Base-by-base conservation (phyloP, 30 jellyfish, hydroid and myxozoan species). In the Nemopilema nomurai region DNA sequence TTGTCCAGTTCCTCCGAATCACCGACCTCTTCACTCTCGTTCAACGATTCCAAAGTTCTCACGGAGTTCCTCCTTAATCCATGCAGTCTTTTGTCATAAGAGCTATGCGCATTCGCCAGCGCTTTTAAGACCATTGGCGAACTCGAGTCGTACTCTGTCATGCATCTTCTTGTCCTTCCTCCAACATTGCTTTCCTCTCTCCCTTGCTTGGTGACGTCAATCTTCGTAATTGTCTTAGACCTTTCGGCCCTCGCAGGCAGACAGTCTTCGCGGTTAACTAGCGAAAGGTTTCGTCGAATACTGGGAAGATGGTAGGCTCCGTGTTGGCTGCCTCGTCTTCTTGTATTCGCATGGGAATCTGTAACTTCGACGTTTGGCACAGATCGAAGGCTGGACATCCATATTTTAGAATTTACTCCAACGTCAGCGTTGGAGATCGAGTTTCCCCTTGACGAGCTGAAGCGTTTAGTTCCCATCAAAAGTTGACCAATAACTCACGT, bases 281-380 rank as follows among this genome's bases (percentile, higher is more conserved):
- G 13, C 57, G 57, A 41, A 3, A 41, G 13, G 13, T 41, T 41
- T 41, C 57, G 6, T 41, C 57, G 57, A 6, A 41, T 3, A 41
- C 13, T 41, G 9, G 13, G 57, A 41, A 41, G 57, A 6, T 6
- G 57, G 9, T 3, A 41, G 6, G 57, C 57, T 3, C 9, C 57
- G 24, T 28, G 16, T 27, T 4, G 22, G 4, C 31, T 27, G 1
- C 29, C 66, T 29, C 28, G 30, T 9, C 28, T 28, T 9, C 9
- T 18, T 8, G 50, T 8, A 31, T 16, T 62, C 8, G 81, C 81
- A 31, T 71, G 81, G 3, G 81, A 71, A 25, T 71, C 81, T 16
- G 66, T 71, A 25, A 71, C 41, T 29, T 71, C 81, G 3, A 71
- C 81, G 9, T 71, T 71, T 23, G 81, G 81, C 18, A 23, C 66